A percentile compares a stretch with the other conserved stretches of the same genome.
Evolutionary conservation across 37 sponge, comb jelly and placozoan genomes (phyloP).

Genomic region (Ephydatia muelleri): DNA sequence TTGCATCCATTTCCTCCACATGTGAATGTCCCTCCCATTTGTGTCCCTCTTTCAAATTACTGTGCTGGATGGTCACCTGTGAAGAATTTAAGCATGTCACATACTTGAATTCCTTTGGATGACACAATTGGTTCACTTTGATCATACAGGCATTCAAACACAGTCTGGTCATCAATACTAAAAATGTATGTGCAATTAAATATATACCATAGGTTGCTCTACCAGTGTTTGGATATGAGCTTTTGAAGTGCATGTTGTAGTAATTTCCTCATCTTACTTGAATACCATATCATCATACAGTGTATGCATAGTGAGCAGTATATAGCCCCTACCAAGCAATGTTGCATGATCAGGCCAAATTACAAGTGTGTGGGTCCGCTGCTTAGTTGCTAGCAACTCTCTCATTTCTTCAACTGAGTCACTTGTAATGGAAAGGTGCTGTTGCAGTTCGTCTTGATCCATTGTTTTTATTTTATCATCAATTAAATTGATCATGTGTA

Average conservation of each 20-base stretch:
- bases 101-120: neutral
- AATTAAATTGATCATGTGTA: too few relatives aligned
- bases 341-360: slow-evolving; percentile 51
- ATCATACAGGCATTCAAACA: slow-evolving; percentile 10
- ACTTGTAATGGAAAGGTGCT: neutral
- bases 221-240: slow-evolving; percentile 13
- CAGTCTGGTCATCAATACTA: slow-evolving; percentile 17
- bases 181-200: slow-evolving; percentile 27
- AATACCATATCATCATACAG: slow-evolving; percentile 40
- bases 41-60: slow-evolving; percentile 46
- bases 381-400: neutral
- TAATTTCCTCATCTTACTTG: slow-evolving; percentile 16
- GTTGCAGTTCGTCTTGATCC: neutral
- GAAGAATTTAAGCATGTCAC: slow-evolving; percentile 11
- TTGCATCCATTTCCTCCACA: slow-evolving; percentile 30
- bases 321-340: slow-evolving; percentile 17
- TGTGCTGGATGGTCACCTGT: slow-evolving; percentile 19
- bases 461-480: slow-evolving; percentile 12
- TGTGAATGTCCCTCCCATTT: slow-evolving; percentile 30
- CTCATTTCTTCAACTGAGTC: slow-evolving; percentile 10
- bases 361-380: slow-evolving; percentile 18
- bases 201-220: slow-evolving; percentile 37
- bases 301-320: slow-evolving; percentile 31
- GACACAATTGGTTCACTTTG: neutral
- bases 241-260: neutral